Conservation (phyloP, 2,113 vertebrate genomes). For the Eudyptes chrysolophus region DNA sequence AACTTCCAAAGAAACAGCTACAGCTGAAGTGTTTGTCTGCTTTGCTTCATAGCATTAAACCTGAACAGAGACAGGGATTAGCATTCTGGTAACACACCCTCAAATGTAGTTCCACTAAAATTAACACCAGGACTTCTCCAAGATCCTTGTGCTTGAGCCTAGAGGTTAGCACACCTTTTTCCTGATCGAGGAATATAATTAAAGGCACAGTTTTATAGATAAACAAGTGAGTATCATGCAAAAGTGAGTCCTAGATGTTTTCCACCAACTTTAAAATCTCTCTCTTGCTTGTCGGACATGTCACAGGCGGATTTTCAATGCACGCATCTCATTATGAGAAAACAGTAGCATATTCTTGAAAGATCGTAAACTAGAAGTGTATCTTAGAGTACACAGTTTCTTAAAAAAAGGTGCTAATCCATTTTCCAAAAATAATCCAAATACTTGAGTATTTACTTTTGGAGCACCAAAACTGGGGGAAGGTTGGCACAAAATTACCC, state of each 20-base stretch:
- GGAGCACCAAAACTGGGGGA: not conserved
- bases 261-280: not conserved
- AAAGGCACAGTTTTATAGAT: not conserved
- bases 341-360: not conserved
- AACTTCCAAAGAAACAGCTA: not conserved
- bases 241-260: not conserved
- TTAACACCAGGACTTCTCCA: not conserved
- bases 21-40: not conserved
- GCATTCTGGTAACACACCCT: not conserved
- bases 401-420: not conserved
- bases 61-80: not conserved
- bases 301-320: not conserved
- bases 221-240: not conserved
- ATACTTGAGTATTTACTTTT: not conserved
- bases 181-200: not conserved
- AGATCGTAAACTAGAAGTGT: not conserved
- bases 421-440: not conserved
- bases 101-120: not conserved
- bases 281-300: not conserved
- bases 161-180: not conserved
- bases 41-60: not conserved
- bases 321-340: not conserved
- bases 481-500: not conserved
- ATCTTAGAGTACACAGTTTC: rapidly evolving
- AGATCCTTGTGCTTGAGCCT: not conserved